Evolutionary conservation across 2,888 invertebrate species (phyloP).

Genomic region (Rhamphomyia laevipes): DNA sequence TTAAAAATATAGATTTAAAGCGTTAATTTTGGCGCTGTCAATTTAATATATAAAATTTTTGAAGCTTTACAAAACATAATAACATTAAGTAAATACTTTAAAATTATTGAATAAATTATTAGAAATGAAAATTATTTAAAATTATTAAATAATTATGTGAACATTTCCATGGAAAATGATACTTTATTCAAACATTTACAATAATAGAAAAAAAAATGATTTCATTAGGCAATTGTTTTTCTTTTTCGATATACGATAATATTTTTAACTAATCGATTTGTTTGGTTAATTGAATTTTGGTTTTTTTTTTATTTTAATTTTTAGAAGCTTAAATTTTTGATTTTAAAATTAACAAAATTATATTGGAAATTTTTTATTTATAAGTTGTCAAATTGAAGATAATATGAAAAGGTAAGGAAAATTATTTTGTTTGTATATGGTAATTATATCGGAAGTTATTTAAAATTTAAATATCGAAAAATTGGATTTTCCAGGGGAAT

Average conservation of each 20-base stretch:
- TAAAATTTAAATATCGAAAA: no score
- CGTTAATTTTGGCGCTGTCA: not conserved
- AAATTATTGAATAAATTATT: constrained; percentile 12
- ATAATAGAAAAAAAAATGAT: no score
- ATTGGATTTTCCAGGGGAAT: no score
- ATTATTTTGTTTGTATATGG: no score
- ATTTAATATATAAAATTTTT: no score
- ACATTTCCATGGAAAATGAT: not conserved
- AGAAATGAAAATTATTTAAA: not conserved
- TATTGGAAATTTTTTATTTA: no score
- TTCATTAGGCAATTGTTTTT: no score
- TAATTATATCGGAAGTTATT: no score
- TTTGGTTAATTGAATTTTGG: not conserved
- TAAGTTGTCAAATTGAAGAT: no score
- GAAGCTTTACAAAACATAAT: constrained; percentile 3
- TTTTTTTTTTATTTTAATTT: not conserved
- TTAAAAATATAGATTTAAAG: not conserved
- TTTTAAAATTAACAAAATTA: no score
- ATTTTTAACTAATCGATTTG: not conserved
- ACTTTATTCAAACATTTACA: no score
- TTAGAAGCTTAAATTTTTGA: not conserved
- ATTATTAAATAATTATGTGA: not conserved
- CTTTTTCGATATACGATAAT: not conserved
- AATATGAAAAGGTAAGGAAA: no score
- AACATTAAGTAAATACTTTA: constrained; percentile 11